These are phyloP conservation scores for Sternotherus odoratus DNA, from an alignment of 2,797 vertebrate species.

Conservation along the genomic window DNA sequence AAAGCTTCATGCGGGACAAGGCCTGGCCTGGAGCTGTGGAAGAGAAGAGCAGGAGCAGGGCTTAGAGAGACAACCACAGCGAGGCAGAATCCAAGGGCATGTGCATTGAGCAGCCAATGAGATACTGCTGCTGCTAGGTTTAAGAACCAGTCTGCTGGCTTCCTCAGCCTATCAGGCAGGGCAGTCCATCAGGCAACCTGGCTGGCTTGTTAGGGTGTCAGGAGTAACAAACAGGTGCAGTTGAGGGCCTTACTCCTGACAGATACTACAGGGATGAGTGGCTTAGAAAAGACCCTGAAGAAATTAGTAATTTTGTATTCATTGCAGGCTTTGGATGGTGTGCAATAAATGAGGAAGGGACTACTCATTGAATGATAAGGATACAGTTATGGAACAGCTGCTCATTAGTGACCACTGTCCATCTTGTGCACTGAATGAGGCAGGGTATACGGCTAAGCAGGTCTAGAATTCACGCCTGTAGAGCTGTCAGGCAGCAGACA, in stretches of 20 bases:
- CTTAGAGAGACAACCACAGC: background rate
- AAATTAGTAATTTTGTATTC: slow-evolving; percentile 62
- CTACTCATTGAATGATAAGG: slow-evolving; percentile 40
- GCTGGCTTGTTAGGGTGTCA: background rate
- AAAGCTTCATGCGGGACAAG: background rate
- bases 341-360: slow-evolving; percentile 49
- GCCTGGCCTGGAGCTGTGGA: background rate
- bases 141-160: background rate
- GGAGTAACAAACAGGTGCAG: background rate
- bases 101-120: background rate
- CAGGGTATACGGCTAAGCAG: background rate
- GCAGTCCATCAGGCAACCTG: background rate
- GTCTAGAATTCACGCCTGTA: background rate
- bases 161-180: background rate
- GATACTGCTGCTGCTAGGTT: background rate
- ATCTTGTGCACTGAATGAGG: slow-evolving; percentile 28
- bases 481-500: background rate
- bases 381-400: slow-evolving; percentile 59
- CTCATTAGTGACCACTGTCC: slow-evolving; percentile 54
- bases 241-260: background rate
- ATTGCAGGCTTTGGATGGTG: slow-evolving; percentile 33
- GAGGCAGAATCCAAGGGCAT: background rate
- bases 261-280: slow-evolving; percentile 49
- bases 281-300: slow-evolving; percentile 40
- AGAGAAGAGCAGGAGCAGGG: background rate